Evolutionary conservation across 2,113 vertebrate genomes (phyloP).

Genomic region (Serinus canaria): DNA sequence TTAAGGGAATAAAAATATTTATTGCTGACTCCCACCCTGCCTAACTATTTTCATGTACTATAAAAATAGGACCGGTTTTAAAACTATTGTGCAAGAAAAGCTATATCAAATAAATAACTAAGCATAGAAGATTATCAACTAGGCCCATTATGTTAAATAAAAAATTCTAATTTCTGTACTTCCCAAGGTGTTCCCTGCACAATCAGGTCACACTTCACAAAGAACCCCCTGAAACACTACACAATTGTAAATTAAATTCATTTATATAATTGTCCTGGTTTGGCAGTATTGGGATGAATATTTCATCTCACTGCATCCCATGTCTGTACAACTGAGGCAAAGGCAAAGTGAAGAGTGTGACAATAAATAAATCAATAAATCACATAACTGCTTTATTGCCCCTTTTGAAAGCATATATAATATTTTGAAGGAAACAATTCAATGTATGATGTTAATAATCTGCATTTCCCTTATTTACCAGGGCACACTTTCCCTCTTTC

Average conservation of each 20-base stretch:
- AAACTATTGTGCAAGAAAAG: neutral
- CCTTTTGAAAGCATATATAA: neutral
- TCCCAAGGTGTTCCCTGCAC: neutral
- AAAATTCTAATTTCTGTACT: neutral
- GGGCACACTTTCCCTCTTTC: neutral
- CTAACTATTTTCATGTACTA: neutral
- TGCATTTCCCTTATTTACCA: neutral
- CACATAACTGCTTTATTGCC: neutral
- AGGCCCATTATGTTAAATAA: neutral
- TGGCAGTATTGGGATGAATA: neutral
- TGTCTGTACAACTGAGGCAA: neutral
- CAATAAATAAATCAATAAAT: neutral
- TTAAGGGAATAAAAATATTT: slow-evolving; percentile 33
- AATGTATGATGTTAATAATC: neutral
- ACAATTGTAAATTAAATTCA: neutral
- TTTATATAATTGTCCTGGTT: neutral
- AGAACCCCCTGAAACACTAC: neutral
- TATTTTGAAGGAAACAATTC: neutral
- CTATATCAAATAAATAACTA: neutral
- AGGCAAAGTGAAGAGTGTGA: neutral
- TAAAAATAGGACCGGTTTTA: neutral
- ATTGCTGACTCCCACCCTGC: neutral
- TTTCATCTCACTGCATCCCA: neutral
- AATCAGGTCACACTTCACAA: neutral
- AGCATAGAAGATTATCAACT: neutral